A percentile compares a stretch with the other conserved stretches of the same genome.
Evolutionary conservation across 2,113 vertebrate species (phyloP).

Genomic region (Notothenia coriiceps): DNA sequence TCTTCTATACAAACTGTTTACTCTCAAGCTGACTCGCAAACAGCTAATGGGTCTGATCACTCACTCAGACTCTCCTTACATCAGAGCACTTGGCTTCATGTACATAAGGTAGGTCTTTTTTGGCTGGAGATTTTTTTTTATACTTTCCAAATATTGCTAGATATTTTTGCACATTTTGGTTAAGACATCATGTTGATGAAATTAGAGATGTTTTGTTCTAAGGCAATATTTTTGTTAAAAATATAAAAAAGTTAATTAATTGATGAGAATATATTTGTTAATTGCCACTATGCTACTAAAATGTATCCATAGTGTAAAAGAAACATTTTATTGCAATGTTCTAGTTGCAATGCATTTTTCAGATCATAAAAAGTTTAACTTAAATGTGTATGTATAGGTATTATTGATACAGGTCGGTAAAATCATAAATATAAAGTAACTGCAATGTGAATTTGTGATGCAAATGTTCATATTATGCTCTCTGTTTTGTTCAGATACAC

Average conservation of each 20-base stretch:
- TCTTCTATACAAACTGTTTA: constrained; percentile 98
- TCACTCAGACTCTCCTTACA: constrained; percentile 97
- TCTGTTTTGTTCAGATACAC: constrained; percentile 89
- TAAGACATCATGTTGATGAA: neutral
- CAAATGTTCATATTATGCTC: constrained; percentile 3
- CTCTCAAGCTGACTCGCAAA: constrained; percentile 97
- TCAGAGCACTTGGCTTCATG: constrained; percentile 99
- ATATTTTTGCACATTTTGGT: neutral
- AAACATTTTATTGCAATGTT: neutral
- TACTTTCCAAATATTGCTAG: neutral
- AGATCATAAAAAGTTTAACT: neutral
- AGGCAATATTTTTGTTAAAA: neutral
- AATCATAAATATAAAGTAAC: neutral
- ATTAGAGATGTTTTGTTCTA: neutral
- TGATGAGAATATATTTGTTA: neutral
- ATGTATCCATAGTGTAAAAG: neutral
- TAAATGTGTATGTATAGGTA: neutral
- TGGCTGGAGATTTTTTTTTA: neutral
- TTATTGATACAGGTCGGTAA: neutral
- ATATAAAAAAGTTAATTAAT: neutral
- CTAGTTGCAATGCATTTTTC: neutral
- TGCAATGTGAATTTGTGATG: neutral
- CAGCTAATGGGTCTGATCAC: constrained; percentile 99
- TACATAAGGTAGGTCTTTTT: constrained; percentile 91
- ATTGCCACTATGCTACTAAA: too few relatives aligned